Evolutionary conservation across 2,113 vertebrate genomes (phyloP).

Genomic region (Ageneiosus marmoratus): DNA sequence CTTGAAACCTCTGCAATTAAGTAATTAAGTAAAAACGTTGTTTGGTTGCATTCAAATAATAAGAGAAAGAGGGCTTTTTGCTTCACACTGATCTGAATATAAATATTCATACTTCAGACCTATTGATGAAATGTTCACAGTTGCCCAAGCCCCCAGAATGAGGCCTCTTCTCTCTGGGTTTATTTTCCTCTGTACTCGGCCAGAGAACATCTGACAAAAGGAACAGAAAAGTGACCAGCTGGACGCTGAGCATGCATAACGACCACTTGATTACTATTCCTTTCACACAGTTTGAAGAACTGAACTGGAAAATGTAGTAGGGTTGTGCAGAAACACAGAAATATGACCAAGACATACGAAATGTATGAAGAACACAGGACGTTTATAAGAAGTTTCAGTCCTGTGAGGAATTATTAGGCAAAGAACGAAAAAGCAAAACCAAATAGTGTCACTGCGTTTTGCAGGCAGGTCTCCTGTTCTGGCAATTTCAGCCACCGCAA

Average conservation of each 20-base stretch:
- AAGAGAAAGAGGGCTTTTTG: background rate
- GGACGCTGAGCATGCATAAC: conserved; percentile 30
- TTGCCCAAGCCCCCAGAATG: background rate
- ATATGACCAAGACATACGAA: background rate
- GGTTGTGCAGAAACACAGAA: background rate
- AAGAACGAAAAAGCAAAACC: background rate
- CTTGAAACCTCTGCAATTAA: background rate
- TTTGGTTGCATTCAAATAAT: background rate
- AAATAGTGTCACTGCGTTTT: background rate
- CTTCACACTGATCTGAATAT: background rate
- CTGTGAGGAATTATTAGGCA: background rate
- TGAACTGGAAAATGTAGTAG: background rate
- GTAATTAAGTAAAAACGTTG: background rate
- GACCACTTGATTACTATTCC: conserved; percentile 31
- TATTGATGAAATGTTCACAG: background rate
- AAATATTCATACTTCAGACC: conserved; percentile 1
- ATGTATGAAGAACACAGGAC: background rate
- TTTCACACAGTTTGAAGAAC: conserved; percentile 13
- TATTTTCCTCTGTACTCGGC: background rate
- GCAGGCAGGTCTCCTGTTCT: conserved; percentile 37
- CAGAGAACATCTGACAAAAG: conserved; percentile 11
- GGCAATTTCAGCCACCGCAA: conserved; percentile 68
- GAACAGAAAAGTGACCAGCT: conserved; percentile 42
- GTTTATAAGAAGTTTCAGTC: background rate
- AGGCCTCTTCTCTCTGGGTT: conserved; percentile 3